phyloP scores from a whole-genome alignment of 2,888 invertebrate species.

The Beris morrisii region DNA sequence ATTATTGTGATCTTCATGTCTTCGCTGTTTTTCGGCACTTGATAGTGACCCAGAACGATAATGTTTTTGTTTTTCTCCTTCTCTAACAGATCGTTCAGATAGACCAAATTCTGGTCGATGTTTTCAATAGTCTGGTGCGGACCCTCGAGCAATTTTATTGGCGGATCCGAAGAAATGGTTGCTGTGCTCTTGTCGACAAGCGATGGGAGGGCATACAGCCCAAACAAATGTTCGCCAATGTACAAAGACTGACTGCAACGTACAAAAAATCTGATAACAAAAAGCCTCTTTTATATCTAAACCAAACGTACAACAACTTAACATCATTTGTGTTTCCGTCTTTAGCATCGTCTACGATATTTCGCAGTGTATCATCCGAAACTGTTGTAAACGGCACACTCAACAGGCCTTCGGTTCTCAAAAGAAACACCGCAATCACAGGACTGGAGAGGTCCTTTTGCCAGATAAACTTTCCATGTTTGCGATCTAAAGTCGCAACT shows the following conservation, averaged over 20 bases:
- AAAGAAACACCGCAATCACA: slow-evolving; percentile 83
- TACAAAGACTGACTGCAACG: slow-evolving; percentile 80
- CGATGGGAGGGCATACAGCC: slow-evolving; percentile 89
- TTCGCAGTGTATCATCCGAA: slow-evolving; percentile 80
- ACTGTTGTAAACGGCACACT: slow-evolving; percentile 87
- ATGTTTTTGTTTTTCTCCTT: slow-evolving; percentile 45
- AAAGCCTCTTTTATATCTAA: neutral
- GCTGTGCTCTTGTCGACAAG: slow-evolving; percentile 88
- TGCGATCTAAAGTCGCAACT: slow-evolving; percentile 80
- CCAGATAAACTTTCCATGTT: slow-evolving; percentile 82
- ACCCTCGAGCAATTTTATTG: slow-evolving; percentile 74
- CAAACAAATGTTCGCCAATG: slow-evolving; percentile 82
- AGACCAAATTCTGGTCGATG: slow-evolving; percentile 55
- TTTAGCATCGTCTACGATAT: slow-evolving; percentile 65
- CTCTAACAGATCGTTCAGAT: slow-evolving; percentile 57
- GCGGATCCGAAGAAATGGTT: slow-evolving; percentile 74
- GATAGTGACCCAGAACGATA: slow-evolving; percentile 66
- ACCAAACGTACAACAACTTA: slow-evolving; percentile 61
- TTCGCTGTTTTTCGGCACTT: slow-evolving; percentile 65
- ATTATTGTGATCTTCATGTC: slow-evolving; percentile 52
- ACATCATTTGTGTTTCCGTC: slow-evolving; percentile 65
- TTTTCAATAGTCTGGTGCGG: slow-evolving; percentile 57
- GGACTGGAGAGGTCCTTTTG: slow-evolving; percentile 85
- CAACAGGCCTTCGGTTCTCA: slow-evolving; percentile 75
- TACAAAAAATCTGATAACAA: slow-evolving; percentile 40